Evolutionary conservation across 2,113 vertebrate genomes (phyloP).

Genomic region (Rafetus swinhoei): DNA sequence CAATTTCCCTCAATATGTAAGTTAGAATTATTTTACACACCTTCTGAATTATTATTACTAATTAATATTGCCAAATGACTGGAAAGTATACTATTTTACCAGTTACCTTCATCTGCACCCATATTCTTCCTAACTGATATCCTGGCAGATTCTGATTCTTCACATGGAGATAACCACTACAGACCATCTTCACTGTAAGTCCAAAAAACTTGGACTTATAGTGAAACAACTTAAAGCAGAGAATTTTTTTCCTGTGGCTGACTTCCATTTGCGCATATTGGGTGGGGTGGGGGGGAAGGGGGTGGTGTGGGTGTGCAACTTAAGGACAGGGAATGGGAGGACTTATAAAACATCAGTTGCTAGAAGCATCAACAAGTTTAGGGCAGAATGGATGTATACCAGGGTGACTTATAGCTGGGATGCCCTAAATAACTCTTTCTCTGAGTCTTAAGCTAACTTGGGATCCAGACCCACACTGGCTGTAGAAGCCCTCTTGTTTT

Average conservation of each 20-base stretch:
- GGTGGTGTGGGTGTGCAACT: no score
- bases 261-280: no score
- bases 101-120: neutral
- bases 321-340: no score
- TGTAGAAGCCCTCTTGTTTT: neutral
- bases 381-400: no score
- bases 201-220: no score
- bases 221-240: no score
- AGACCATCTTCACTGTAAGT: no score
- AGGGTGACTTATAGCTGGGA: no score
- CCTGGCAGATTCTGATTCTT: neutral
- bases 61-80: neutral
- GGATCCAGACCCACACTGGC: neutral
- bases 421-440: neutral
- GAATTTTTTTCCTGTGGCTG: no score
- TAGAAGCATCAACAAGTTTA: no score
- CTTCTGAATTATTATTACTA: neutral
- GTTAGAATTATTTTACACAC: slow-evolving; percentile 2
- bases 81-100: neutral
- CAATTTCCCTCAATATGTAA: neutral
- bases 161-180: neutral
- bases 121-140: neutral
- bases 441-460: neutral
- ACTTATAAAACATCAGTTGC: no score
- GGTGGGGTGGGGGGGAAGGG: no score